Evolutionary conservation across 2,113 vertebrate genomes (phyloP).

Genomic region (Lepus europaeus): DNA sequence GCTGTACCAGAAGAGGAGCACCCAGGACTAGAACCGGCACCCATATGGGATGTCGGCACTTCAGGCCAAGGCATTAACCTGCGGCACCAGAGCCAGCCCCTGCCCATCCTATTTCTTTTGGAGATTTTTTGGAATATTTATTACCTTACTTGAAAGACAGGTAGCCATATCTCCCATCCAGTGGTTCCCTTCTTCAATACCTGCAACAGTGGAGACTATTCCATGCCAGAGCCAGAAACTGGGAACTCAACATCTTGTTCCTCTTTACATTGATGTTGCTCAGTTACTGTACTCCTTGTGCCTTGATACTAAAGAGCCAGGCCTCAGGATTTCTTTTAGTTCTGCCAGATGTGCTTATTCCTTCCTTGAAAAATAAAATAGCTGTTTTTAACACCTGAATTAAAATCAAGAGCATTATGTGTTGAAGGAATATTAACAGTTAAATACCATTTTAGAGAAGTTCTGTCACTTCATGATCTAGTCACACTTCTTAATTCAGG

Average conservation of each 20-base stretch:
- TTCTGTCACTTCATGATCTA: slow-evolving; percentile 77
- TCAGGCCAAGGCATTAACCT: too few species aligned
- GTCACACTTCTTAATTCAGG: slow-evolving; percentile 59
- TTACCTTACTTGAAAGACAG: too few species aligned
- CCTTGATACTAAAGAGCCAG: slow-evolving; percentile 72
- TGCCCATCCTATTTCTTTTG: neutral
- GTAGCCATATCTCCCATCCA: too few species aligned
- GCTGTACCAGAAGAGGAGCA: too few species aligned
- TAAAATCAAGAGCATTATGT: slow-evolving; percentile 76
- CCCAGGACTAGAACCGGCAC: too few species aligned
- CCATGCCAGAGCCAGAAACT: too few species aligned
- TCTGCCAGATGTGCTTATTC: slow-evolving; percentile 84
- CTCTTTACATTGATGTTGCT: slow-evolving; percentile 45
- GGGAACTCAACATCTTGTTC: neutral
- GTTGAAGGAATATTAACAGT: slow-evolving; percentile 85
- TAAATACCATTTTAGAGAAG: slow-evolving; percentile 73
- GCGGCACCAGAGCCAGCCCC: too few species aligned
- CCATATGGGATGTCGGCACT: too few species aligned
- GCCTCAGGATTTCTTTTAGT: slow-evolving; percentile 79
- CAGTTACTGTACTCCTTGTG: slow-evolving; percentile 58
- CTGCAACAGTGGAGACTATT: too few species aligned
- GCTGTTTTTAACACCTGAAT: slow-evolving; percentile 87
- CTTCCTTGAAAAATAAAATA: slow-evolving; percentile 85
- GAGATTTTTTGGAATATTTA: too few species aligned
- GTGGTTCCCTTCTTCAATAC: too few species aligned